Evolutionary conservation across 2,888 invertebrate genomes (phyloP).

Genomic region (Himalopsyche kuldschensis): DNA sequence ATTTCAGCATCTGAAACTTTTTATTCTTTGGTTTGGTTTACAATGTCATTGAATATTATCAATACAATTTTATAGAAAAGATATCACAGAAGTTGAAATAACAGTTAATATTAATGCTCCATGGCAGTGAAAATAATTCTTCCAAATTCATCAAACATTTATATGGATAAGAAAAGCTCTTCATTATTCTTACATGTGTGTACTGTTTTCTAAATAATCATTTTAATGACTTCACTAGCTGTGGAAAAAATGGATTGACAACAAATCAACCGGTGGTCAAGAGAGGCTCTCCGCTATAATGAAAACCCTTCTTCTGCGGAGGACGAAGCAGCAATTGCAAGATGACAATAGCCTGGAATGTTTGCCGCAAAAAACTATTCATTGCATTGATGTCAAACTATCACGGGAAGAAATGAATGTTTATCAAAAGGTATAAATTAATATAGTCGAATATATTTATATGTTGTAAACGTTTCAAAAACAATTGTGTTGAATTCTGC

Average conservation of each 20-base stretch:
- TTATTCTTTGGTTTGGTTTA: too few species aligned
- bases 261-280: constrained; percentile 75
- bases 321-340: constrained; percentile 83
- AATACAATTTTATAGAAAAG: too few species aligned
- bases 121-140: too few species aligned
- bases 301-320: constrained; percentile 80
- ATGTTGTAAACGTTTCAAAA: background rate
- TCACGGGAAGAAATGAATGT: constrained; percentile 72
- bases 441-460: too few species aligned
- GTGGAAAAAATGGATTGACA: constrained; percentile 93
- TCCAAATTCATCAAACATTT: too few species aligned
- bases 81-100: background rate
- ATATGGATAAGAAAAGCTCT: too few species aligned
- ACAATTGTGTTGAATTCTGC: background rate
- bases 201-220: too few species aligned
- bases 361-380: constrained; percentile 64
- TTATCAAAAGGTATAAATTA: constrained; percentile 66
- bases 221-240: constrained; percentile 52
- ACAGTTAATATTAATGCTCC: too few species aligned
- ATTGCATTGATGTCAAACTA: constrained; percentile 64
- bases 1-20: background rate
- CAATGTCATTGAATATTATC: too few species aligned
- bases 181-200: too few species aligned
- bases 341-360: constrained; percentile 62
- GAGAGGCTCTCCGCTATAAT: constrained; percentile 83